These are phyloP conservation scores for Tragopan temminckii DNA, from an alignment of 2,797 vertebrate genomes.

Conservation along the genomic window DNA sequence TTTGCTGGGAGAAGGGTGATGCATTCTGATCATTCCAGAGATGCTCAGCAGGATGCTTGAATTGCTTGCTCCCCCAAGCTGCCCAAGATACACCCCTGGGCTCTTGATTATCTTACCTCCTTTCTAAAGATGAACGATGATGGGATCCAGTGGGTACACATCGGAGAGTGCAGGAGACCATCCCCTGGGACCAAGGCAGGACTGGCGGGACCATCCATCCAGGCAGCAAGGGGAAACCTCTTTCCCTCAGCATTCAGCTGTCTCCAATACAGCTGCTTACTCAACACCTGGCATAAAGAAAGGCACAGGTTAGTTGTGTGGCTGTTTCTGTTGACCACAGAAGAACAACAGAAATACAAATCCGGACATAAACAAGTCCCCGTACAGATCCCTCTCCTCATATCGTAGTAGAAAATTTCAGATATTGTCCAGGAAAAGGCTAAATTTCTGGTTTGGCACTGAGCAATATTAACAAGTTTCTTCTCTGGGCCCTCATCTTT, in stretches of 20 bases:
- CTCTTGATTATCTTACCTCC: background rate
- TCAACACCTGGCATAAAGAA: background rate
- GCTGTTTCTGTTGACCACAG: fast-evolving
- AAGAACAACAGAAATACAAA: background rate
- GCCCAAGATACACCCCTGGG: background rate
- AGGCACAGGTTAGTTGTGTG: background rate
- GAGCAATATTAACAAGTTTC: background rate
- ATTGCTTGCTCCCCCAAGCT: background rate
- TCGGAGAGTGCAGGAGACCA: background rate
- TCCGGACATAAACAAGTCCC: background rate
- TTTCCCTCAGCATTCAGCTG: background rate
- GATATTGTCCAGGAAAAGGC: background rate
- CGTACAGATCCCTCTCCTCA: background rate
- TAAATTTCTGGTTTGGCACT: background rate
- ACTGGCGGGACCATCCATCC: too few species aligned
- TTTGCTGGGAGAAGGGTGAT: background rate
- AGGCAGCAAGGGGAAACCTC: background rate
- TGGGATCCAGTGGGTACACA: background rate
- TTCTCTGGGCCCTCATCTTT: background rate
- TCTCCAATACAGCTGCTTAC: background rate
- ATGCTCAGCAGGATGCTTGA: background rate
- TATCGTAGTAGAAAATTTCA: background rate
- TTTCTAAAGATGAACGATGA: background rate
- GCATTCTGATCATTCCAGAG: background rate
- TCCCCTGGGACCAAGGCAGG: background rate